phyloP scores from a whole-genome alignment of 1,140 invertebrate genomes.

The Medauroidea extradentata region DNA sequence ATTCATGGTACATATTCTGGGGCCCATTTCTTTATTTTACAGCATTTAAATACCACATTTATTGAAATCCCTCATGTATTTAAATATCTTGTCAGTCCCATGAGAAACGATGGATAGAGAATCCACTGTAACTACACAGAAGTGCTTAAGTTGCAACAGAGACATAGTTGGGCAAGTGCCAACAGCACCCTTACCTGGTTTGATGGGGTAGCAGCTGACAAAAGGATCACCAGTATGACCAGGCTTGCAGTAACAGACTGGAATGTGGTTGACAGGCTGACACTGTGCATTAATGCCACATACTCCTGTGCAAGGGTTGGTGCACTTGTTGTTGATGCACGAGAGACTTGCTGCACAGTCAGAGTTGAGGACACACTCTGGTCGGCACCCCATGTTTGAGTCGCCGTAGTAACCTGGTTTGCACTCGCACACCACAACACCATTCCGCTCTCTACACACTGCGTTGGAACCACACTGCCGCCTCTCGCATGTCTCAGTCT shows the following conservation, averaged over 20 bases:
- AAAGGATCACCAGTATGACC: constrained; percentile 75
- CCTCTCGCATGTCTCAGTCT: constrained; percentile 58
- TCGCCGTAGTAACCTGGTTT: constrained; percentile 64
- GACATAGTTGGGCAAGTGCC: no score
- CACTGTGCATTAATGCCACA: constrained; percentile 73
- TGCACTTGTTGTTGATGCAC: constrained; percentile 75
- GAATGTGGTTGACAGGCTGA: constrained; percentile 69
- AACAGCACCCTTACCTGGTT: constrained; percentile 20
- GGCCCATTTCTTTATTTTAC: no score
- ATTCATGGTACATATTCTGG: no score
- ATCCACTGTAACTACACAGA: no score
- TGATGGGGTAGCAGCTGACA: constrained; percentile 58
- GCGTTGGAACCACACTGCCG: constrained; percentile 72
- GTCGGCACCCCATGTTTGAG: constrained; percentile 66
- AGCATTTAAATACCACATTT: no score
- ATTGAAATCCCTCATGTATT: no score
- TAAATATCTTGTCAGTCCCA: no score
- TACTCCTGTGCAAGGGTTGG: constrained; percentile 69
- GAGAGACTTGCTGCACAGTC: constrained; percentile 64
- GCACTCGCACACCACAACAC: constrained; percentile 60
- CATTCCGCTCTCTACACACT: constrained; percentile 56
- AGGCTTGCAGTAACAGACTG: constrained; percentile 70
- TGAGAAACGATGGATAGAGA: no score
- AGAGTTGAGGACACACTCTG: constrained; percentile 74
- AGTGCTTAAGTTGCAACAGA: no score